Evolutionary conservation across 2,888 invertebrate genomes (phyloP).

Genomic region (Dioctria linearis): DNA sequence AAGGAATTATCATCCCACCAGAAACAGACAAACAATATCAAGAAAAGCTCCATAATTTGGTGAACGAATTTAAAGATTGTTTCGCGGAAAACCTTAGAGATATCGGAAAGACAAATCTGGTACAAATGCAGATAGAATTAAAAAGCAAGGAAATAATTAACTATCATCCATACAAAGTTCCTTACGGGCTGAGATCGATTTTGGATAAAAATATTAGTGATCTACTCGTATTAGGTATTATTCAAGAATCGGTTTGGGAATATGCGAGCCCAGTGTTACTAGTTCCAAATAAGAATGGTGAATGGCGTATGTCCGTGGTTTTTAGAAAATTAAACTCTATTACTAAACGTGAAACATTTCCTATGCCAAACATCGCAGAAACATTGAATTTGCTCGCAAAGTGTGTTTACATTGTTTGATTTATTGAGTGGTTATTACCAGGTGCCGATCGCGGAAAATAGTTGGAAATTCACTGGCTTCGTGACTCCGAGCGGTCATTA

Average conservation of each 20-base stretch:
- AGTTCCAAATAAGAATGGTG: slow-evolving; percentile 63
- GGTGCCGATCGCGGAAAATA: slow-evolving; percentile 14
- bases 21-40: too few relatives aligned
- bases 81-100: too few relatives aligned
- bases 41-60: too few relatives aligned
- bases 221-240: not conserved
- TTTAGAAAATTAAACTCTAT: slow-evolving; percentile 62
- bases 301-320: slow-evolving; percentile 62
- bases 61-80: too few relatives aligned
- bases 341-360: slow-evolving; percentile 59
- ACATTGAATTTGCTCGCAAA: slow-evolving; percentile 28
- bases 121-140: too few relatives aligned
- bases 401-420: slow-evolving; percentile 39
- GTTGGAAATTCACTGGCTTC: slow-evolving; percentile 59
- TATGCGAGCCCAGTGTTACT: slow-evolving; percentile 63
- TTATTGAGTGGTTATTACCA: slow-evolving; percentile 49
- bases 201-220: not conserved
- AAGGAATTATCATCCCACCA: too few relatives aligned
- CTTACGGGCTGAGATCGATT: not conserved
- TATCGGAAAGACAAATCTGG: too few relatives aligned
- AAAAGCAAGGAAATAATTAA: too few relatives aligned
- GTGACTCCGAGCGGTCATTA: slow-evolving; percentile 62
- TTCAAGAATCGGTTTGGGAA: slow-evolving; percentile 60
- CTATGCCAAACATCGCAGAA: slow-evolving; percentile 61
- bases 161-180: not conserved